These are phyloP conservation scores for Shargacucullia verbasci DNA, from an alignment of 2,888 invertebrate genomes.

Conservation along the genomic window DNA sequence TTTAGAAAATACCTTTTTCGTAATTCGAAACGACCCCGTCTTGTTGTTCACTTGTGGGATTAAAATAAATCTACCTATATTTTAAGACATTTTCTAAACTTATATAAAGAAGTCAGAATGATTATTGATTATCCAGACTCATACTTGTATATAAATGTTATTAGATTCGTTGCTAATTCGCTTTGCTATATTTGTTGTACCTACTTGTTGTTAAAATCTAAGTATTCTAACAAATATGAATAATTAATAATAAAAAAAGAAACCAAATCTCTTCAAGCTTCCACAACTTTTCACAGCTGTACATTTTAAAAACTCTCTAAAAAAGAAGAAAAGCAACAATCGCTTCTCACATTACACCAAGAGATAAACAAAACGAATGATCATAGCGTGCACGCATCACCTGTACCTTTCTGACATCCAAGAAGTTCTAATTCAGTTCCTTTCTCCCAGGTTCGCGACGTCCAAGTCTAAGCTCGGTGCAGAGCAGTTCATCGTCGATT, in stretches of 20 bases:
- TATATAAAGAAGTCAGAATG: neutral
- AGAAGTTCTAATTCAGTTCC: slow-evolving; percentile 34
- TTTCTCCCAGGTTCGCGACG: slow-evolving; percentile 93
- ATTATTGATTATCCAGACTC: slow-evolving; percentile 15
- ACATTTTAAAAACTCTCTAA: slow-evolving; percentile 19
- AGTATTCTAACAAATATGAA: slow-evolving; percentile 1
- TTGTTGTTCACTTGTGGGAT: too few species aligned
- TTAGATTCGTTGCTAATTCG: slow-evolving; percentile 29
- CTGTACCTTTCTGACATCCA: slow-evolving; percentile 3
- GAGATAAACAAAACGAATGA: slow-evolving; percentile 12
- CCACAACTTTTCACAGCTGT: slow-evolving; percentile 29
- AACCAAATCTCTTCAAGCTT: neutral
- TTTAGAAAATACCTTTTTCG: slow-evolving; percentile 3
- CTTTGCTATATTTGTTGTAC: slow-evolving; percentile 46
- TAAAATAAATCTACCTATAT: too few species aligned
- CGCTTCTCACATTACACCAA: slow-evolving; percentile 41
- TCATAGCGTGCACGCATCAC: slow-evolving; percentile 31
- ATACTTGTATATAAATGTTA: slow-evolving; percentile 17
- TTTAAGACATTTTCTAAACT: too few species aligned
- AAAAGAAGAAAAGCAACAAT: slow-evolving; percentile 33
- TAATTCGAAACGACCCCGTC: neutral
- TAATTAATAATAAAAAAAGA: neutral
- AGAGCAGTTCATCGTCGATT: slow-evolving; percentile 95
- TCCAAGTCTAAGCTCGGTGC: slow-evolving; percentile 95
- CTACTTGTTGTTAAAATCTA: slow-evolving; percentile 15